These are phyloP conservation scores for Atherinosoma microstoma DNA, from an alignment of 2,797 vertebrate genomes.

Conservation along the genomic window DNA sequence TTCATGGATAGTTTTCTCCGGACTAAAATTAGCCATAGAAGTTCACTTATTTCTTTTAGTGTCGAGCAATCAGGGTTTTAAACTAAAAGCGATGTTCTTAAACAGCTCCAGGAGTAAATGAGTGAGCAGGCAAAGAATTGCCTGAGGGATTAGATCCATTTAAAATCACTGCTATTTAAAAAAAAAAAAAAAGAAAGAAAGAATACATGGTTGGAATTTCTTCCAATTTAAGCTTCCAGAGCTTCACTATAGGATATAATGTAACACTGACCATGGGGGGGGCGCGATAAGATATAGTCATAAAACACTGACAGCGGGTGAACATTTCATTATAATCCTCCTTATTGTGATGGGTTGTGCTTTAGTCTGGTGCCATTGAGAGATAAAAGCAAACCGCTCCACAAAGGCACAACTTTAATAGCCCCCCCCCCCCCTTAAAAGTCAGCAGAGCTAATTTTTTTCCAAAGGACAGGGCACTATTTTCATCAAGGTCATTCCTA, in stretches of 20 bases:
- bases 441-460: slow-evolving; percentile 36
- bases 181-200: not conserved
- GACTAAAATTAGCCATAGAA: not conserved
- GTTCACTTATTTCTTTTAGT: not conserved
- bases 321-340: slow-evolving; percentile 50
- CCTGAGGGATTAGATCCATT: not conserved
- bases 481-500: slow-evolving; percentile 67
- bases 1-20: not conserved
- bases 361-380: slow-evolving; percentile 13
- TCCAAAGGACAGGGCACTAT: slow-evolving; percentile 41
- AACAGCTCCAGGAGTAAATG: not conserved
- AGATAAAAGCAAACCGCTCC: slow-evolving; percentile 51
- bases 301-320: slow-evolving; percentile 33
- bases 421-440: slow-evolving; percentile 23
- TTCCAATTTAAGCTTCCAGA: not conserved
- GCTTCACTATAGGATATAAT: slow-evolving; percentile 10
- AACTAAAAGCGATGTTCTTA: not conserved
- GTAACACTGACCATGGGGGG: slow-evolving; percentile 2
- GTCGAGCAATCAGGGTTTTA: not conserved
- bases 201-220: not conserved
- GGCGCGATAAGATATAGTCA: not conserved
- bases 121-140: not conserved
- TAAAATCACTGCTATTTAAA: not conserved
- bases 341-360: slow-evolving; percentile 24
- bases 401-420: slow-evolving; percentile 59